A percentile compares a stretch with the other conserved stretches of the same genome.
Conservation (phyloP, 2,113 vertebrate species). For the Cygnus buccinator region DNA sequence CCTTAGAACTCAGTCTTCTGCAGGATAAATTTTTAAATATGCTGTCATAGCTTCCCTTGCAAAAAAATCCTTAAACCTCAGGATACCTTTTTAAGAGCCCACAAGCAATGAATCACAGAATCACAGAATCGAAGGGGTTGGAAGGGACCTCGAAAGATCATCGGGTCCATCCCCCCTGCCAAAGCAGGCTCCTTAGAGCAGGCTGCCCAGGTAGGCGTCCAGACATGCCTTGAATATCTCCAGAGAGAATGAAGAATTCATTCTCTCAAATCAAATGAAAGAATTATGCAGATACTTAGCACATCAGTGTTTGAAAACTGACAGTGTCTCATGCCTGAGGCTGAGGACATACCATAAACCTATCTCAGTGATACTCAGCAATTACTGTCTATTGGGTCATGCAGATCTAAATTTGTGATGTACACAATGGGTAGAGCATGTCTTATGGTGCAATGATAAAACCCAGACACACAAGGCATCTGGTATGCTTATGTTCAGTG, state of each 20-base stretch:
- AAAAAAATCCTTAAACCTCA: background rate
- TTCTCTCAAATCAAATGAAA: background rate
- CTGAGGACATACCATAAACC: background rate
- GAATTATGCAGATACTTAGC: background rate
- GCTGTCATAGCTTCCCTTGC: background rate
- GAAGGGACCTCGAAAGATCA: too few relatives aligned
- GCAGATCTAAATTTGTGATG: background rate
- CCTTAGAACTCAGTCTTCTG: background rate
- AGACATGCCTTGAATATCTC: too few relatives aligned
- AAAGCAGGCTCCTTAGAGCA: too few relatives aligned
- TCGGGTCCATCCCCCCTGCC: too few relatives aligned
- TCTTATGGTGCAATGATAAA: background rate
- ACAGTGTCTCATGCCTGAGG: background rate
- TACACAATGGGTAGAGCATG: background rate
- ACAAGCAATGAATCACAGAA: background rate
- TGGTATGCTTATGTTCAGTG: background rate
- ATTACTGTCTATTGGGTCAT: background rate
- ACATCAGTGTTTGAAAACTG: background rate
- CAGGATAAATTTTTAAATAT: background rate
- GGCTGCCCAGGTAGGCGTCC: too few relatives aligned
- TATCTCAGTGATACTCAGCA: background rate
- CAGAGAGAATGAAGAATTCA: too few relatives aligned
- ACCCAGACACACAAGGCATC: background rate
- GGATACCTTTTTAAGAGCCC: background rate
- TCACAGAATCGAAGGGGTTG: too few relatives aligned